These are phyloP conservation scores for Steinernema feltiae DNA, from an alignment of 1,140 invertebrate species.

Conservation along the genomic window DNA sequence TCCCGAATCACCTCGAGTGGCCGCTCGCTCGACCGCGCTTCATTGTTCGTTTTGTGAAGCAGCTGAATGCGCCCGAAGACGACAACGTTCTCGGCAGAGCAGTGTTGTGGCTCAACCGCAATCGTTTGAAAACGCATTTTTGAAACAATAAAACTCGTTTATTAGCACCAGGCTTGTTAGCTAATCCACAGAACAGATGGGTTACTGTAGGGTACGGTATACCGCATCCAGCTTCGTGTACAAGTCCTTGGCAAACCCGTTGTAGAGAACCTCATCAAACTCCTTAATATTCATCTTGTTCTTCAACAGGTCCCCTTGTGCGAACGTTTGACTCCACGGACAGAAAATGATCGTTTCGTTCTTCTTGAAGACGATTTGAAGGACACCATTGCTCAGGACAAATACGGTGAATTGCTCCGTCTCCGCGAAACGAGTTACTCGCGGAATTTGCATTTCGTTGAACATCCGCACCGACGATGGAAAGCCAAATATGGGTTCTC, in stretches of 20 bases:
- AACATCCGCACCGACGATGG: not conserved
- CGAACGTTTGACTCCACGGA: not conserved
- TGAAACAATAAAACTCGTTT: not conserved
- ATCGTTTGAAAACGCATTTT: not conserved
- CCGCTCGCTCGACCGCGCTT: constrained; percentile 20
- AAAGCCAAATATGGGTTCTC: not conserved
- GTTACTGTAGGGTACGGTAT: no score
- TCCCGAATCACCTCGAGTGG: constrained; percentile 31
- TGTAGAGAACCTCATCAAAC: not conserved
- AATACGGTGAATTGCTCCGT: not conserved
- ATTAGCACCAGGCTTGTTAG: no score
- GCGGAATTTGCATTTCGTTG: not conserved
- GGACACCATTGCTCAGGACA: not conserved
- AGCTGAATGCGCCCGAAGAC: not conserved
- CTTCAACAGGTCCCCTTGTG: not conserved
- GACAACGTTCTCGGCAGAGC: not conserved
- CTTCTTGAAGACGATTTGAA: not conserved
- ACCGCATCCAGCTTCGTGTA: no score
- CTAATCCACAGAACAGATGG: no score
- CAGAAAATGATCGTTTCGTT: not conserved
- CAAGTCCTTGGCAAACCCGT: no score
- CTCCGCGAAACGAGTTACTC: not conserved
- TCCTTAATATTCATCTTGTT: not conserved
- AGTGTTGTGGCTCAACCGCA: not conserved
- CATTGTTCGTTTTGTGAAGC: not conserved